Evolutionary conservation across 2,113 vertebrate species (phyloP).

Genomic region (Motacilla alba): DNA sequence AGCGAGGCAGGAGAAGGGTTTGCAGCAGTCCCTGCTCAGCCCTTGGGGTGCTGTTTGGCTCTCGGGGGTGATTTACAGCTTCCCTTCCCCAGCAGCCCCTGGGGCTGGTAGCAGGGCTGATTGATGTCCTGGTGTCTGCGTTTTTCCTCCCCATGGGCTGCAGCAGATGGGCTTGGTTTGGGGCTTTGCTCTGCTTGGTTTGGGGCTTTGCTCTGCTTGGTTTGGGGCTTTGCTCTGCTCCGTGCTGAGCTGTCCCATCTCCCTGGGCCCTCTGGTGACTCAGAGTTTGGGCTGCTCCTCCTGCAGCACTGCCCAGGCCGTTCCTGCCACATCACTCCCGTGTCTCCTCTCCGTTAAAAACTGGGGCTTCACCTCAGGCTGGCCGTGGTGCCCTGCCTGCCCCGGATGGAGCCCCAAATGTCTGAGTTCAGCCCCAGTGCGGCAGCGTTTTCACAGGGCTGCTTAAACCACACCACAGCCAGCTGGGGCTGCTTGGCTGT

Average conservation of each 20-base stretch:
- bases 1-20: not conserved
- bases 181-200: not conserved
- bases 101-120: not conserved
- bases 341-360: not conserved
- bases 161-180: not conserved
- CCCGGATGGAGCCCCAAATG: not conserved
- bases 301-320: accelerated
- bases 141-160: not conserved
- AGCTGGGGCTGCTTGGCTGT: not conserved
- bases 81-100: not conserved
- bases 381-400: no score
- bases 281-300: not conserved
- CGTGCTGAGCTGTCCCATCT: not conserved
- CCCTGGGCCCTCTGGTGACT: not conserved
- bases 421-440: not conserved
- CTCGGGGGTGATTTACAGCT: not conserved
- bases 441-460: not conserved
- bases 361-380: accelerated
- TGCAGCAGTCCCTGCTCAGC: not conserved
- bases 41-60: not conserved
- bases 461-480: accelerated
- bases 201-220: no score
- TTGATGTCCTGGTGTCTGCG: not conserved
- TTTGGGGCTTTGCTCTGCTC: not conserved
- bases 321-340: not conserved